Evolutionary conservation across 2,797 vertebrate species (phyloP).

Genomic region (Parambassis ranga): DNA sequence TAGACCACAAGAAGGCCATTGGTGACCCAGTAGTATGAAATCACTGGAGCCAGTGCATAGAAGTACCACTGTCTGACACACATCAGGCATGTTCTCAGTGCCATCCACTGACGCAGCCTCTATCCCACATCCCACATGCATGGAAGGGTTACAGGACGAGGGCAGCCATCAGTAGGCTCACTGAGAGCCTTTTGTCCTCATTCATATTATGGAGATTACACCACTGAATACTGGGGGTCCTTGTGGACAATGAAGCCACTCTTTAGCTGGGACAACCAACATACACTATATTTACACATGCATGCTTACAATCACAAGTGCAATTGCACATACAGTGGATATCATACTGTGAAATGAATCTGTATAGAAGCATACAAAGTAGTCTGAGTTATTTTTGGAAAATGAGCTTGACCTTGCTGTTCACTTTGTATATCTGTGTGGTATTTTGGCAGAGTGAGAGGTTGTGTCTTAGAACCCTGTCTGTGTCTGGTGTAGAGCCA

Average conservation of each 20-base stretch:
- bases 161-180: slow-evolving; percentile 9
- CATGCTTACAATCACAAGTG: background rate
- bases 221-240: slow-evolving; percentile 14
- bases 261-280: slow-evolving; percentile 11
- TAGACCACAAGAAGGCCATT: slow-evolving; percentile 27
- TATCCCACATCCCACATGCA: slow-evolving; percentile 60
- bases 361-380: background rate
- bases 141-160: slow-evolving; percentile 20
- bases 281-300: slow-evolving; percentile 9
- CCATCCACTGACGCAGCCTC: slow-evolving; percentile 54
- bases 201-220: slow-evolving; percentile 50
- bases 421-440: too few species aligned
- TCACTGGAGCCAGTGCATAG: slow-evolving; percentile 55
- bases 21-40: slow-evolving; percentile 48
- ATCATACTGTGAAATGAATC: background rate
- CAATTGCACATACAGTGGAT: background rate
- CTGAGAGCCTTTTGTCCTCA: slow-evolving; percentile 71
- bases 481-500: too few species aligned
- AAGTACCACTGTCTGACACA: slow-evolving; percentile 60
- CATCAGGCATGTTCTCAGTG: slow-evolving; percentile 64
- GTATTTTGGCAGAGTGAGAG: too few species aligned
- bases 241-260: slow-evolving; percentile 49
- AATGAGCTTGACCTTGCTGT: too few species aligned
- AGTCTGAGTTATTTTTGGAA: background rate
- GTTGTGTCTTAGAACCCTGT: too few species aligned